Percentiles rank a stretch among this genome's conserved stretches.
Evolutionary conservation across 2,113 vertebrate genomes (phyloP).

Genomic region (Poicephalus meyeri): DNA sequence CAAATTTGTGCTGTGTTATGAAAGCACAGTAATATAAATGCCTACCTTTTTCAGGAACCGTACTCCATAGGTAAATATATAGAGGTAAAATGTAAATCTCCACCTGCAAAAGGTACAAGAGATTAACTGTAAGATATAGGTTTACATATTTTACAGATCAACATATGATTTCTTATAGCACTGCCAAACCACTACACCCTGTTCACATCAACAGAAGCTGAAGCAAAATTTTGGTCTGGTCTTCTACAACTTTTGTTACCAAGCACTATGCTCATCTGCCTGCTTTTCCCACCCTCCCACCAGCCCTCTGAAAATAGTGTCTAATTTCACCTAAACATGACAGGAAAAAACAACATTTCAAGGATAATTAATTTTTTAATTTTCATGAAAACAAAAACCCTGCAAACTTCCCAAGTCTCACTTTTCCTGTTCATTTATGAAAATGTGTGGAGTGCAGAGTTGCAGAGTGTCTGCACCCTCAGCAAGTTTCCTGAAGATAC

Average conservation of each 20-base stretch:
- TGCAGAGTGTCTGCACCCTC: not conserved
- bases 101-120: conserved; percentile 86
- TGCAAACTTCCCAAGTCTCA: not conserved
- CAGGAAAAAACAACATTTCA: not conserved
- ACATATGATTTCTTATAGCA: not conserved
- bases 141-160: conserved; percentile 30
- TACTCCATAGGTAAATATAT: conserved; percentile 95
- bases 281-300: not conserved
- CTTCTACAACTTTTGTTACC: not conserved
- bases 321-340: not conserved
- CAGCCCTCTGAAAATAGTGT: not conserved
- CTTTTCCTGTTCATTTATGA: not conserved
- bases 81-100: conserved; percentile 96
- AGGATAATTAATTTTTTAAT: not conserved
- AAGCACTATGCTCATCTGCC: not conserved
- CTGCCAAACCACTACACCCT: not conserved
- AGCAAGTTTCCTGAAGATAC: not conserved
- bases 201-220: not conserved
- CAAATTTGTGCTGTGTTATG: not conserved
- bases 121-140: conserved; percentile 38
- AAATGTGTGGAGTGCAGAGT: not conserved
- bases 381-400: not conserved
- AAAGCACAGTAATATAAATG: conserved; percentile 37
- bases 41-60: conserved; percentile 97
- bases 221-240: not conserved